Conservation (phyloP, 2,888 invertebrate species). For the Drosophila sordidula region DNA sequence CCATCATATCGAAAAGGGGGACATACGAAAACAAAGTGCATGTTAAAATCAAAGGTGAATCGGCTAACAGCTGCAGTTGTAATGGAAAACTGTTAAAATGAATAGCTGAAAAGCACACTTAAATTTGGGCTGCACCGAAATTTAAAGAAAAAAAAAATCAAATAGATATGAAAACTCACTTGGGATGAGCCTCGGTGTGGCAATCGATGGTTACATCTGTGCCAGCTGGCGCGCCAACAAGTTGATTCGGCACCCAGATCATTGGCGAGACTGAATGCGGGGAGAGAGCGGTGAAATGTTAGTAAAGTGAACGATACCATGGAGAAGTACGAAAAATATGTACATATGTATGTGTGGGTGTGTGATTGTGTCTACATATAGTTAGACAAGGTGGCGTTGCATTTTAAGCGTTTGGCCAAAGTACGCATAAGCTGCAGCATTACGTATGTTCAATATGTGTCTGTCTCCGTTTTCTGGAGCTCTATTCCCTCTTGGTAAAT, state of each 20-base stretch:
- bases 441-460: conserved; percentile 58
- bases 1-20: conserved; percentile 19
- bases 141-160: conserved; percentile 13
- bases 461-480: conserved; percentile 12
- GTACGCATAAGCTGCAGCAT: conserved; percentile 75
- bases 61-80: conserved; percentile 11
- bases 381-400: conserved; percentile 41
- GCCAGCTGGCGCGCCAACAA: conserved; percentile 95
- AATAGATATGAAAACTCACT: conserved; percentile 77
- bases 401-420: conserved; percentile 63
- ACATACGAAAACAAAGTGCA: conserved; percentile 21
- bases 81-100: conserved; percentile 11
- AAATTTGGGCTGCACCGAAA: conserved; percentile 23
- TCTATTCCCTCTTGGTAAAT: not conserved
- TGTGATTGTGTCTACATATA: not conserved
- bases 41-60: conserved; percentile 13
- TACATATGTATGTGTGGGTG: not conserved
- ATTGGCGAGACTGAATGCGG: conserved; percentile 92
- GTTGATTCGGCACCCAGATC: conserved; percentile 97
- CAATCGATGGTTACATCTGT: conserved; percentile 97
- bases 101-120: conserved; percentile 17
- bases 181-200: conserved; percentile 95
- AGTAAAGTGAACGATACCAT: conserved; percentile 64
- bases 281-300: conserved; percentile 29
- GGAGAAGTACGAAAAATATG: conserved; percentile 29